These are phyloP conservation scores for Eretmocerus hayati DNA, from an alignment of 2,888 invertebrate genomes.

Conservation along the genomic window DNA sequence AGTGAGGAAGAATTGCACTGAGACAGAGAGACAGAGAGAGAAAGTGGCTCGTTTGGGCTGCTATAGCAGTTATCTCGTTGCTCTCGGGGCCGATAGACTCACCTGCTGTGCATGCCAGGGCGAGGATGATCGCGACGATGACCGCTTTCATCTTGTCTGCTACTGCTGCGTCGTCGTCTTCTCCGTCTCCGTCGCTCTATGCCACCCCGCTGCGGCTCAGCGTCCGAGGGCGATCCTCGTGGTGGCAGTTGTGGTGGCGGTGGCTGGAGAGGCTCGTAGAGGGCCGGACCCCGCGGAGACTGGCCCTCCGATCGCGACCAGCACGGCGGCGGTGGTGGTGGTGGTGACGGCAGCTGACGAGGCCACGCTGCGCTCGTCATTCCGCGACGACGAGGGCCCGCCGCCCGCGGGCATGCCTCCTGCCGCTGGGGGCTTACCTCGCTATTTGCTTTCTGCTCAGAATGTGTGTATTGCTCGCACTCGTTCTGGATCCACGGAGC, in stretches of 20 bases:
- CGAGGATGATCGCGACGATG: background rate
- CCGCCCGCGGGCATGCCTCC: background rate
- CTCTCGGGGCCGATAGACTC: background rate
- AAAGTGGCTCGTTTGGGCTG: background rate
- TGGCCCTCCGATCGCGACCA: background rate
- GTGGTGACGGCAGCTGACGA: too few relatives aligned
- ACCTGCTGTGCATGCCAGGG: background rate
- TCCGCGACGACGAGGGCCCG: background rate
- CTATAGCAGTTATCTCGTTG: background rate
- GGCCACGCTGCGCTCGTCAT: too few relatives aligned
- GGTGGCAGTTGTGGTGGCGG: background rate
- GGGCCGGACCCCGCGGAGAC: background rate
- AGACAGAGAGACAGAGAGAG: background rate
- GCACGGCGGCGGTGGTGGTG: too few relatives aligned
- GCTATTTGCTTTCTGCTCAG: background rate
- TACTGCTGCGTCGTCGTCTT: slow-evolving; percentile 2
- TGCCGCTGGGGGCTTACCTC: background rate
- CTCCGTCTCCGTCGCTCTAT: background rate
- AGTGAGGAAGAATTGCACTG: too few relatives aligned
- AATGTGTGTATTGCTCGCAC: background rate
- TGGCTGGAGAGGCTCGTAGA: background rate
- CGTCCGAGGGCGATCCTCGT: background rate
- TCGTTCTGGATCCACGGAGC: background rate
- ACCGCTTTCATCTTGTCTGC: background rate
- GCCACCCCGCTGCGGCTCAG: too few relatives aligned